phyloP scores from a whole-genome alignment of 2,113 vertebrate genomes.

The Eulemur rufifrons region DNA sequence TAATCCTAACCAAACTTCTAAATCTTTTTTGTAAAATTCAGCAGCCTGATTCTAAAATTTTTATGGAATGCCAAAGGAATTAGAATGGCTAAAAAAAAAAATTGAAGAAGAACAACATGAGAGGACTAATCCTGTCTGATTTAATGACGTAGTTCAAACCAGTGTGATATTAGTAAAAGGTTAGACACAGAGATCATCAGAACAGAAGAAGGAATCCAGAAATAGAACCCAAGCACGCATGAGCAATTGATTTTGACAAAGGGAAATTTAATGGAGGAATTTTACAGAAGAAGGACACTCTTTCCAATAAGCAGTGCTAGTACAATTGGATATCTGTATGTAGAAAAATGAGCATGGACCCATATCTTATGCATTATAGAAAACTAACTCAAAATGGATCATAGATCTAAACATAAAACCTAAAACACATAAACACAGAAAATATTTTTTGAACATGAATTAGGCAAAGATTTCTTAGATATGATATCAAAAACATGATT shows the following conservation, averaged over 20 bases:
- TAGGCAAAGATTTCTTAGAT: background rate
- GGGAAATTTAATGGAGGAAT: background rate
- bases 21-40: background rate
- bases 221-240: background rate
- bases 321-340: background rate
- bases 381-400: background rate
- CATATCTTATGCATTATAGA: background rate
- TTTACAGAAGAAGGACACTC: background rate
- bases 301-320: background rate
- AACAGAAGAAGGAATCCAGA: background rate
- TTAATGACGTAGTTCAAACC: background rate
- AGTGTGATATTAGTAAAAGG: background rate
- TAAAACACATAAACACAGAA: background rate
- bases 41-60: background rate
- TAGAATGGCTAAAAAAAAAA: background rate
- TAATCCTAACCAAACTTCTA: background rate
- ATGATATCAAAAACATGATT: background rate
- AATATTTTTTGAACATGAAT: background rate
- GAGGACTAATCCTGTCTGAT: background rate
- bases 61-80: background rate
- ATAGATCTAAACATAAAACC: background rate
- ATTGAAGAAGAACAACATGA: background rate
- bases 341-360: background rate
- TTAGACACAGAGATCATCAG: background rate
- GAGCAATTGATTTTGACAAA: background rate